Evolutionary conservation across 2,888 invertebrate genomes (phyloP).

Genomic region (Acronicta psi): DNA sequence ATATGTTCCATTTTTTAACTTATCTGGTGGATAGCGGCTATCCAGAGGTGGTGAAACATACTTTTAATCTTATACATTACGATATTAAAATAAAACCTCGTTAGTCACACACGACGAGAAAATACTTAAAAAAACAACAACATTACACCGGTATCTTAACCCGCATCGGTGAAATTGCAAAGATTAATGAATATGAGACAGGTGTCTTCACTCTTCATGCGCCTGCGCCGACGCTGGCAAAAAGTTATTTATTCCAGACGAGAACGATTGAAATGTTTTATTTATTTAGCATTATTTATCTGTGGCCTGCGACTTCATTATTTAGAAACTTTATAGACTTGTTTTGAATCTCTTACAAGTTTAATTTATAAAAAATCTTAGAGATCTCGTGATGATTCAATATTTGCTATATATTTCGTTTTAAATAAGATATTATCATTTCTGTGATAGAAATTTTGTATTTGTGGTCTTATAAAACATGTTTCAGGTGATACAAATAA

Average conservation of each 20-base stretch:
- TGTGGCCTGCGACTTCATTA: not conserved
- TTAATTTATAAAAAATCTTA: not conserved
- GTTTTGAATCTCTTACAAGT: not conserved
- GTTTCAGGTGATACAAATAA: no score
- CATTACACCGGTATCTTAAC: constrained; percentile 24
- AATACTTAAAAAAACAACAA: constrained; percentile 16
- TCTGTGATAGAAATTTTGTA: no score
- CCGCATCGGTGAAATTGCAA: constrained; percentile 30
- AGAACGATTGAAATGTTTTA: constrained; percentile 50
- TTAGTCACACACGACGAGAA: constrained; percentile 4
- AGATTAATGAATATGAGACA: constrained; percentile 53
- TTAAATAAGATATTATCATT: no score
- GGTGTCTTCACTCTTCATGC: constrained; percentile 37
- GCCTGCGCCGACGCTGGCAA: constrained; percentile 17
- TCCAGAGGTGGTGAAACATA: no score
- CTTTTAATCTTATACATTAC: constrained; percentile 34
- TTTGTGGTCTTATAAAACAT: no score
- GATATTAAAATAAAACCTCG: constrained; percentile 32
- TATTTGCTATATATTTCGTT: no score
- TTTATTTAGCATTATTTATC: constrained; percentile 41
- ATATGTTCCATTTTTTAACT: no score
- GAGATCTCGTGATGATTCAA: no score
- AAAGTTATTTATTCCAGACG: constrained; percentile 46
- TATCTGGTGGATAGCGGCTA: no score
- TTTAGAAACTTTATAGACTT: not conserved